Base-by-base conservation (phyloP, 2,797 vertebrate species). In the Echeneis naucrates region DNA sequence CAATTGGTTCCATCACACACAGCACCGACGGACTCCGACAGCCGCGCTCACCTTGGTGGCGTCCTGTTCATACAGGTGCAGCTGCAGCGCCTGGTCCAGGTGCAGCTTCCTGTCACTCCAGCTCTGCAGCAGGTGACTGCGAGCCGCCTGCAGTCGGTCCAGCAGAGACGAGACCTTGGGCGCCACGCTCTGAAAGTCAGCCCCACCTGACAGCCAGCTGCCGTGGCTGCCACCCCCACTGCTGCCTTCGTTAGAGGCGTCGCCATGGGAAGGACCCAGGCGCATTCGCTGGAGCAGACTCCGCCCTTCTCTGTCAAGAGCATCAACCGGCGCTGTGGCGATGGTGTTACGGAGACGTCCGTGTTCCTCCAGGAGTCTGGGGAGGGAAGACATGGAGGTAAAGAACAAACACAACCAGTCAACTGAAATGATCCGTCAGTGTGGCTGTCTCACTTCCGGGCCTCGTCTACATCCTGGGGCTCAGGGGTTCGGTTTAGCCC, bases 61-160 rank as follows among this genome's bases (percentile, higher is more conserved):
- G 42, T 99, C 98, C 90, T 99, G 98, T 81, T 98, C 96, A 1
- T 97, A 99, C 62, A 99, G 95, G 42, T 98, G 95, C 32, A 99
- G 94, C 92, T 99, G 98, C 88, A 99, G 97, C 35, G 95, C 96
- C 92, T 99, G 97, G 87, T 99, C 98, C 83, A 99, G 88, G 88
- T 98, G 97, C 80, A 97, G 87, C 85, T 99, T 99, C 80, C 96
- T 95, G 64, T 97, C 96, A 0, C 95, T 95, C 98, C 98, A 99
- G 94, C 95, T 96, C 93, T 99, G 97, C 82, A 98, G 96, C 77
- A 99, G 93, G 83, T 98, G 97, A 12, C 95, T 93, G 21, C 97
- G 92, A 0, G 96, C 96, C 1, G 95, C 96, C 91, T 98, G 98
- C 77, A 98, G 94, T 58, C 97, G 97, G 82, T 99, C 97, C 86